Percentiles rank a stretch among this genome's conserved stretches.
Conservation (phyloP, 2,113 vertebrate genomes). For the Hydropotes inermis region DNA sequence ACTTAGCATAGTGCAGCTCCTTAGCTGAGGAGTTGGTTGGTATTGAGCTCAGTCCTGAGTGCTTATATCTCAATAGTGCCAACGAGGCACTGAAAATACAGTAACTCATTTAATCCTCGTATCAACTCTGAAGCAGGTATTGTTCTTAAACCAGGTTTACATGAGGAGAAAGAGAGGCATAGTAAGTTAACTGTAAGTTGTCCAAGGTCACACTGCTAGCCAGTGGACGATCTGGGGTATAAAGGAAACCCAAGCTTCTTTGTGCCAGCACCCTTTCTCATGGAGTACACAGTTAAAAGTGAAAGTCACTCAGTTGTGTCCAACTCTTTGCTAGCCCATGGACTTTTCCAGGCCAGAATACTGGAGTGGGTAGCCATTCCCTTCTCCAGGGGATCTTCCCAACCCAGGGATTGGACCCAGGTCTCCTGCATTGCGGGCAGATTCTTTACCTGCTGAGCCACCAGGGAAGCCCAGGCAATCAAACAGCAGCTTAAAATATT, state of each 20-base stretch:
- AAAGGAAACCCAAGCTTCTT: neutral
- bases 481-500: neutral
- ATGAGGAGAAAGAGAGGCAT: neutral
- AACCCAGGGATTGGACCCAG: no score
- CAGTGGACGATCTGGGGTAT: neutral
- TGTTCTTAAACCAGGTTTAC: neutral
- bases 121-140: neutral
- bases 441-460: no score
- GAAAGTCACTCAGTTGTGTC: neutral
- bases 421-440: no score
- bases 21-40: neutral
- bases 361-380: no score
- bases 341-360: no score
- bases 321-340: neutral
- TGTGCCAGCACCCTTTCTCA: neutral
- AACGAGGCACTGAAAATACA: neutral
- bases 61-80: neutral
- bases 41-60: neutral
- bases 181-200: neutral
- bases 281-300: neutral
- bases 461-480: neutral
- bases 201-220: neutral
- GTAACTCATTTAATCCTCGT: neutral
- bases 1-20: neutral
- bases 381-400: no score